phyloP scores from a whole-genome alignment of 2,888 invertebrate genomes.

The Hydriomena furcata region DNA sequence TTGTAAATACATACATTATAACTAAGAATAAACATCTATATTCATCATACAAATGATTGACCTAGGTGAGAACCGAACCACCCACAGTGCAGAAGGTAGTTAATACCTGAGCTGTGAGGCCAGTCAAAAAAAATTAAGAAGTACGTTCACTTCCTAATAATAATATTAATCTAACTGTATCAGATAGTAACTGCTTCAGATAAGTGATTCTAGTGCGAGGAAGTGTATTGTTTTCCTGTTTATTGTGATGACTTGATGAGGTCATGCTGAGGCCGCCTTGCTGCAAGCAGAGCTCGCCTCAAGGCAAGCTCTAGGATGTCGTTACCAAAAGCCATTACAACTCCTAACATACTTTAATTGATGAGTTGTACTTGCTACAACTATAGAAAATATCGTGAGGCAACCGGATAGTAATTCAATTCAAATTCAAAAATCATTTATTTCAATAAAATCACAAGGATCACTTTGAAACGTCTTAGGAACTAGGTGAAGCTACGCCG shows the following conservation, averaged over 20 bases:
- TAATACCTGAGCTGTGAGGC: too few species aligned
- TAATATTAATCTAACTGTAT: slow-evolving; percentile 18
- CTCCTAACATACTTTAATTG: slow-evolving; percentile 2
- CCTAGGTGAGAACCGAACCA: too few species aligned
- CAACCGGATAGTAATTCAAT: background rate
- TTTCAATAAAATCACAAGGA: too few species aligned
- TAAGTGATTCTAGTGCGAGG: slow-evolving; percentile 43
- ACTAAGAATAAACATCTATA: too few species aligned
- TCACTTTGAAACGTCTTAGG: too few species aligned
- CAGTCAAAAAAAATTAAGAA: too few species aligned
- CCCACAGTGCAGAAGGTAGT: too few species aligned
- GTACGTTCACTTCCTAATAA: slow-evolving; percentile 11
- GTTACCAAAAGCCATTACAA: slow-evolving; percentile 27
- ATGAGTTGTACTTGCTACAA: background rate
- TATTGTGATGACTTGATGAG: slow-evolving; percentile 44
- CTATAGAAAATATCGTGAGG: too few species aligned
- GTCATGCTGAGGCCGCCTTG: slow-evolving; percentile 40
- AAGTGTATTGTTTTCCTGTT: slow-evolving; percentile 48
- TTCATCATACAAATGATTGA: too few species aligned
- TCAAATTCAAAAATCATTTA: too few species aligned
- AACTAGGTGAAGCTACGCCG: too few species aligned
- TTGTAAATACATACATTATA: too few species aligned
- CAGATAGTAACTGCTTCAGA: slow-evolving; percentile 29
- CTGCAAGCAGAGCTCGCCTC: slow-evolving; percentile 33
- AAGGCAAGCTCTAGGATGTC: slow-evolving; percentile 40